A percentile compares a stretch with the other conserved stretches of the same genome.
These are phyloP conservation scores for Caerostris darwini DNA, from an alignment of 1,140 invertebrate species.

Conservation along the genomic window DNA sequence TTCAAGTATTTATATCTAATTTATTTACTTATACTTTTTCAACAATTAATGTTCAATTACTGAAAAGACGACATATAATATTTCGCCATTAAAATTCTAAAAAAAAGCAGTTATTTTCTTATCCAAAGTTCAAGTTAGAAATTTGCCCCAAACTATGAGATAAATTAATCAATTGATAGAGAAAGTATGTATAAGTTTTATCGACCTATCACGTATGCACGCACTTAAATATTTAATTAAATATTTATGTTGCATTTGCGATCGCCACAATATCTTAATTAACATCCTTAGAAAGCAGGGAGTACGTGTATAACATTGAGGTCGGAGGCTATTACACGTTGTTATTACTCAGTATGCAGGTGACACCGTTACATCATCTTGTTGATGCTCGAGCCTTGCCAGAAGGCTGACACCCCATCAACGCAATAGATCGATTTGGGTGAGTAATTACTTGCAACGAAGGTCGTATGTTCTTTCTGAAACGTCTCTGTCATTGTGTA, in stretches of 20 bases:
- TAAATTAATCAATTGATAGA: slow-evolving; percentile 8
- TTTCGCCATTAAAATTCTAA: too few relatives aligned
- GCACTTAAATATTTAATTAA: slow-evolving; percentile 16
- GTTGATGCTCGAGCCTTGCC: slow-evolving; percentile 57
- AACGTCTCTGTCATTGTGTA: slow-evolving; percentile 33
- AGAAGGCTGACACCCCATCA: slow-evolving; percentile 66
- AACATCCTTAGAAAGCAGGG: neutral
- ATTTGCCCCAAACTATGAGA: neutral
- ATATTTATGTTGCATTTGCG: neutral
- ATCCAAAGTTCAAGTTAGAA: neutral
- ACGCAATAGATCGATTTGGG: slow-evolving; percentile 42
- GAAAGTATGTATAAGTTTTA: slow-evolving; percentile 17
- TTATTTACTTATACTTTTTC: too few relatives aligned
- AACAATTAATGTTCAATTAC: too few relatives aligned
- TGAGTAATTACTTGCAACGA: slow-evolving; percentile 51
- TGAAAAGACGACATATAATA: too few relatives aligned
- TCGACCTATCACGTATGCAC: neutral
- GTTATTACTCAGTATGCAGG: slow-evolving; percentile 66
- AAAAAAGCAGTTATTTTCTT: too few relatives aligned
- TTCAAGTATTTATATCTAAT: too few relatives aligned
- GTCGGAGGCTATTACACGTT: slow-evolving; percentile 59
- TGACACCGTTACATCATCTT: slow-evolving; percentile 56
- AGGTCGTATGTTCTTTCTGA: slow-evolving; percentile 51
- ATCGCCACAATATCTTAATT: neutral
- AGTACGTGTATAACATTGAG: slow-evolving; percentile 55